Evolutionary conservation across 2,113 vertebrate species (phyloP), one percentile per base, ranked within the genome.

Genomic region (Rynchops niger): DNA sequence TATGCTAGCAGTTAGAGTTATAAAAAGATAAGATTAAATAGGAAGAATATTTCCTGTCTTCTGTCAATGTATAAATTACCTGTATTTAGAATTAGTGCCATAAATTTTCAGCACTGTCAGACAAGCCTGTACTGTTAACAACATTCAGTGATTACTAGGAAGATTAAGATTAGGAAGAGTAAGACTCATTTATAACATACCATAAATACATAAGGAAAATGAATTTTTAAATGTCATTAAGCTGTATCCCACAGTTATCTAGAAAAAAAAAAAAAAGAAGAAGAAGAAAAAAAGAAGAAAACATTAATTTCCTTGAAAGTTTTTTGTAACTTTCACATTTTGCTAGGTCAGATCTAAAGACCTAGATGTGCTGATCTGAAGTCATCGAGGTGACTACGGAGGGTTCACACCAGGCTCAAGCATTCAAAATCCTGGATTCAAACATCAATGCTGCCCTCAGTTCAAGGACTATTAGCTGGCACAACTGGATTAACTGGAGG

Each of bases 31-130:
- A 65, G 62, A 77, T 59, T 40, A 92, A 95, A 90, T 25, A 77
- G 21, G 22, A 90, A 94, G 76, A 94, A 38, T 61, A 82, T 80
- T 90, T 83, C 22, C 27, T 86, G 92, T 90, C 53, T 76, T 76
- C 58, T 82, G 40, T 43, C 74, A 92, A 43, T 22, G 30, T n/a
- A 76, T 65, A 79, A 94, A 80, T 76, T 86, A 36, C 49, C 36
- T 93, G 40, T 82, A 90, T 90, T 95, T 92, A 80, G 62, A 95
- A 90, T 90, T 92, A 56, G 49, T 93, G 67, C 38, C 52, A 82
- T 92, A 92, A 69, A 80, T 96, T 90, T 63, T 95, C 85, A 90
- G 70, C 27, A 47, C 78, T 90, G 66, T 72, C 88, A 92, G 70
- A 90, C 34, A 93, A 82, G 56, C 23, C 62, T 69, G 32, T 82